A percentile compares a stretch with the other conserved stretches of the same genome.
phyloP scores from a whole-genome alignment of 2,888 invertebrate genomes.

The Caenorhabditis sp. region DNA sequence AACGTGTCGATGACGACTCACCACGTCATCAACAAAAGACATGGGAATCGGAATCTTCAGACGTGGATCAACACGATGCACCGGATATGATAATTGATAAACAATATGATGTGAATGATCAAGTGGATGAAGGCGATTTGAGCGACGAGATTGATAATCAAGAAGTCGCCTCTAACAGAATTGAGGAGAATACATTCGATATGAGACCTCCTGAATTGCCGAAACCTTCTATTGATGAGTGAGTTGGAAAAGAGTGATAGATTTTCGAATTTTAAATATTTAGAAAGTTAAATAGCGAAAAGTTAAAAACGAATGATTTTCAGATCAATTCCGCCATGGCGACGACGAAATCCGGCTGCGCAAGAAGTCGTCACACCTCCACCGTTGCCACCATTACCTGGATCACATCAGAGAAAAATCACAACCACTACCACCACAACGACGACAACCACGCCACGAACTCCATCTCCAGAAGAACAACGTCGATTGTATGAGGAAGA shows the following conservation, averaged over 20 bases:
- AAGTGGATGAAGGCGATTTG: neutral
- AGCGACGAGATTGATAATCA: neutral
- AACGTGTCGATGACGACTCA: neutral
- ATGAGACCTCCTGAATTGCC: too few relatives aligned
- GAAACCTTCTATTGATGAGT: neutral
- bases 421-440: constrained; percentile 6
- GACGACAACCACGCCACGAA: neutral
- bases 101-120: constrained; percentile 7
- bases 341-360: constrained; percentile 9
- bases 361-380: constrained; percentile 19
- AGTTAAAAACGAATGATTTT: too few relatives aligned
- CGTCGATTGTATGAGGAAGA: too few relatives aligned
- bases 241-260: too few relatives aligned
- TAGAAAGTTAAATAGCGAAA: too few relatives aligned
- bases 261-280: too few relatives aligned
- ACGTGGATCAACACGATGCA: neutral
- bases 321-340: constrained; percentile 23
- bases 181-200: too few relatives aligned
- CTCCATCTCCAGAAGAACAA: neutral
- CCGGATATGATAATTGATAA: constrained; percentile 1
- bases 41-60: neutral
- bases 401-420: too few relatives aligned
- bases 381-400: constrained; percentile 21
- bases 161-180: too few relatives aligned
- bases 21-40: neutral